Evolutionary conservation across 2,797 vertebrate species (phyloP), one percentile per base, ranked within the genome.

Genomic region (Antennarius maculatus): DNA sequence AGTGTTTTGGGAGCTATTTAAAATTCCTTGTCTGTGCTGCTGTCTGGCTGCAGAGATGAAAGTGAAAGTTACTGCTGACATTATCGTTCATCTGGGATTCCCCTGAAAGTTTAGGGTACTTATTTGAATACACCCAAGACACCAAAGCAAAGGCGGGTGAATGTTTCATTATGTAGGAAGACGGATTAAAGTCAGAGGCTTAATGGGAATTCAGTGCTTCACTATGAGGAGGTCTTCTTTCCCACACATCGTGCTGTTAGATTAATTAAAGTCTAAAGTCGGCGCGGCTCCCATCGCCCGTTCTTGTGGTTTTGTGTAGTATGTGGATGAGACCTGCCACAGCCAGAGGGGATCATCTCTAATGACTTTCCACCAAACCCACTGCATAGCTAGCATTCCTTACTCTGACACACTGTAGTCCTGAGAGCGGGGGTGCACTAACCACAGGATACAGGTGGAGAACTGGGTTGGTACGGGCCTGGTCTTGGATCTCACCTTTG

Each of bases 341-440:
- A 76, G 81, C 86, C 82, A 65, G 74, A 77, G 74, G 79, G 82
- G 72, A 78, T 85, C 63, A 72, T 71, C 74, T 81, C 71, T 81
- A 86, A 89, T 88, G 84, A 84, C 81, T 91, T 91, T 89, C 86
- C 72, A 86, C 86, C 82, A 80, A 83, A 76, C 79, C 11, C 31
- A 34, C 79, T 82, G 87, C 92, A 92, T 93, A 86, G 73, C 79
- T 88, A 71, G 61, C 81, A 93, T 93, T 93, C 90, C 81, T 86
- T 61, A 18, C 61, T 74, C 69, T 80, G 76, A 81, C 75, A 69
- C 77, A 74, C 76, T 69, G 76, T 81, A 64, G 75, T 74, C 64
- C 34, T 13, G 56, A 55, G 71, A 57, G 51, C 46, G 46, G 9
- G 23, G 41, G 74, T 65, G 46, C 5, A 34, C 46, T 23, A 29